Evolutionary conservation across 92 coral and sea anemone species (phyloP).

Genomic region (Isaurus tuberculatus): DNA sequence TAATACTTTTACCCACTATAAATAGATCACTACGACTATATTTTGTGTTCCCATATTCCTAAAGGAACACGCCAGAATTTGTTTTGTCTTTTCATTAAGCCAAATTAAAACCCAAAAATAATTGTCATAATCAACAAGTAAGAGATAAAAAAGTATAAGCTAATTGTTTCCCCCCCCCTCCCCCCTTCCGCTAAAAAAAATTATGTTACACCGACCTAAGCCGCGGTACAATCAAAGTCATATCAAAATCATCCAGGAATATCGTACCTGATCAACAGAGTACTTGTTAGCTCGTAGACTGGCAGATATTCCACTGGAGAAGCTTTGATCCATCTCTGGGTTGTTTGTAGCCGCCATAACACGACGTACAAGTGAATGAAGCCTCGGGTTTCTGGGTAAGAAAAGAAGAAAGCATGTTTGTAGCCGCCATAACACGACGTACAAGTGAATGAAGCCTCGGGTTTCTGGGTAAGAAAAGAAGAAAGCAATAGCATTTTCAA

Average conservation of each 20-base stretch:
- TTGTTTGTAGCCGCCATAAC: conserved; percentile 59
- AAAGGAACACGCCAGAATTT: no score
- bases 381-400: conserved; percentile 67
- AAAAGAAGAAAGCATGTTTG: conserved; percentile 20
- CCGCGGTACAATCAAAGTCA: not conserved
- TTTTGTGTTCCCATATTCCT: no score
- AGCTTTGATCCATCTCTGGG: conserved; percentile 49
- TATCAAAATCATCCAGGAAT: not conserved
- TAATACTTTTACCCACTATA: no score
- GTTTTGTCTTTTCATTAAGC: no score
- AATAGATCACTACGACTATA: no score
- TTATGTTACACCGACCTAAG: not conserved
- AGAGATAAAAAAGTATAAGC: no score
- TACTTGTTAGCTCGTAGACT: conserved; percentile 58
- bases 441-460: conserved; percentile 70
- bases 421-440: conserved; percentile 63
- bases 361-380: conserved; percentile 67
- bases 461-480: conserved; percentile 53
- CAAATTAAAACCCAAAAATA: no score
- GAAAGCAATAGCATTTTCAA: not conserved
- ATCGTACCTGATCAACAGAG: conserved; percentile 67
- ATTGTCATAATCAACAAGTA: no score
- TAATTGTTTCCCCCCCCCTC: not conserved
- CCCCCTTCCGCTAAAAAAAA: no score
- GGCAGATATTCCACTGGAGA: conserved; percentile 34